Percentiles rank a stretch among this genome's conserved stretches.
These are phyloP conservation scores for Pterobdella sp. DNA, from an alignment of 2,888 invertebrate species.

Conservation along the genomic window DNA sequence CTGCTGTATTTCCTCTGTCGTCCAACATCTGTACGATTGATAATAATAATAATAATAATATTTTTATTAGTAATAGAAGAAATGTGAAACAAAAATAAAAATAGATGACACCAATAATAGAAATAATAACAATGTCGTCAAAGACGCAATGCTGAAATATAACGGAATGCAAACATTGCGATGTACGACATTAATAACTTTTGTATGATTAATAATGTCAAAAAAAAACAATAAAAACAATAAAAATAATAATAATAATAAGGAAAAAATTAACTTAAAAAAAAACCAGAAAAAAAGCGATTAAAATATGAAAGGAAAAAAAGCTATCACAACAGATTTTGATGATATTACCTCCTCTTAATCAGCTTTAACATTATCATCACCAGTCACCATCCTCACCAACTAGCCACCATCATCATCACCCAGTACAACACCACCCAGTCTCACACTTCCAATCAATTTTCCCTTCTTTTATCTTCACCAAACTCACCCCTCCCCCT, in stretches of 20 bases:
- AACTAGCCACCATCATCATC: no score
- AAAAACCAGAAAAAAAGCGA: background rate
- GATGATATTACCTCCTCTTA: background rate
- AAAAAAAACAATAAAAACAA: background rate
- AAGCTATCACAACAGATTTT: background rate
- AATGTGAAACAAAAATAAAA: conserved; percentile 1
- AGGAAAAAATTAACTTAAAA: background rate
- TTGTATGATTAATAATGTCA: no score
- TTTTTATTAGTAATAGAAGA: background rate
- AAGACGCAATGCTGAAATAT: no score
- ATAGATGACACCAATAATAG: background rate
- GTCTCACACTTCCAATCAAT: no score
- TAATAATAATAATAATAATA: background rate
- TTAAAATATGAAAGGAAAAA: background rate
- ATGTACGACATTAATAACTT: no score
- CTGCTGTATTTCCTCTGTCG: conserved; percentile 96
- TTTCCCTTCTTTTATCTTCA: no score
- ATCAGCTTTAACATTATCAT: no score
- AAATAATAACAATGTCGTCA: no score
- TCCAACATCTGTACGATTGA: conserved; percentile 72
- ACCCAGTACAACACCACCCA: no score
- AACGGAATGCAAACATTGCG: no score
- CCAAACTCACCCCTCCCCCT: no score
- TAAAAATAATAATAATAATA: background rate
- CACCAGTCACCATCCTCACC: no score